A percentile compares a stretch with the other conserved stretches of the same genome.
phyloP scores from a whole-genome alignment of 2,113 vertebrate species.

The Aviceda subcristata region DNA sequence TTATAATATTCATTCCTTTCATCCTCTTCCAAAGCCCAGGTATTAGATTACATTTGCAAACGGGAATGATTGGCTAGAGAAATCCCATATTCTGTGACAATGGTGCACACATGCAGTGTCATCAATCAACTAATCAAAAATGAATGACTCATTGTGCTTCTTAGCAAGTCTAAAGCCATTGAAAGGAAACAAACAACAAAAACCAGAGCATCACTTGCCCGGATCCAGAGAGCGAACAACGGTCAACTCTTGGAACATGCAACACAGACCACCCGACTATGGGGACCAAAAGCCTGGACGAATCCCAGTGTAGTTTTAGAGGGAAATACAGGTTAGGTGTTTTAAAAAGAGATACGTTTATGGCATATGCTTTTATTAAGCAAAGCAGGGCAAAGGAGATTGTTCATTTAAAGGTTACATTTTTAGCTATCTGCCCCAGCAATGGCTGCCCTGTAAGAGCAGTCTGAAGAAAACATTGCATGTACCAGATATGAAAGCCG shows the following conservation, averaged over 20 bases:
- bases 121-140: constrained; percentile 36
- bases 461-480: neutral
- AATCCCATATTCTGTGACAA: neutral
- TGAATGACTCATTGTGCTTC: constrained; percentile 29
- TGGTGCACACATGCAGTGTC: neutral
- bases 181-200: constrained; percentile 33
- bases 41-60: neutral
- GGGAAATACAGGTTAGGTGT: neutral
- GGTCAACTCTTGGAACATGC: neutral
- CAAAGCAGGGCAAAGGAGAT: neutral
- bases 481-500: neutral
- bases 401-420: no score
- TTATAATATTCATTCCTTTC: neutral
- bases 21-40: neutral
- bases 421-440: neutral
- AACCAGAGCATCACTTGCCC: neutral
- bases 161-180: neutral
- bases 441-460: neutral
- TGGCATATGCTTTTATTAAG: neutral
- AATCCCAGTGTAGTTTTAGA: neutral
- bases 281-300: neutral
- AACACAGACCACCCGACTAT: neutral
- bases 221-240: neutral
- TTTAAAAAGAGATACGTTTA: neutral
- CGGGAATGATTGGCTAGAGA: neutral